Evolutionary conservation across 2,113 vertebrate species (phyloP), one percentile per base, ranked within the genome.

Genomic region (Jaculus jaculus): DNA sequence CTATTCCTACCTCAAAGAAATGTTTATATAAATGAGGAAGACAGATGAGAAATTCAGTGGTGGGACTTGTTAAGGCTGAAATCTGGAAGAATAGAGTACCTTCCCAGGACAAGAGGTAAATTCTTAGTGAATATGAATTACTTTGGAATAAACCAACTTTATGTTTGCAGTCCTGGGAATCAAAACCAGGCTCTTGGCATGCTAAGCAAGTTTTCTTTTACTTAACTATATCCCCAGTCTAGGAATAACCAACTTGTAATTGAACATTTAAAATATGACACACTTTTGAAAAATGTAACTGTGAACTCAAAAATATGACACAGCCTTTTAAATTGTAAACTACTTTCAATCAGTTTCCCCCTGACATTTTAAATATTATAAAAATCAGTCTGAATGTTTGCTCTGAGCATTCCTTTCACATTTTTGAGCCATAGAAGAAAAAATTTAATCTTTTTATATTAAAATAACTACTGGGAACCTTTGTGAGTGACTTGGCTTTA

Each of bases 251-350:
- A 90, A 54, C n/a, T 30, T 79, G 51, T 60, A 75, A 20, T 42
- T 42, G 39, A 88, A 69, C 23, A 37, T 54, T 47, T 90, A 66
- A 74, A 54, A 54, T 16, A 54, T 54, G 54, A 16, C 15, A 54
- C 54, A 54, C 47, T 71, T 91, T 83, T 37, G 10, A 42, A 82
- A 95, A 85, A 61, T 73, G 63, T 89, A 93, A 93, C 75, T 85
- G 75, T 23, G 20, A 54, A 95, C 66, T 80, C 54, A 80, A 34
- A 90, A 84, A 83, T 66, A 60, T 15, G 24, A 61, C 51, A 89
- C 7, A 51, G 1, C 20, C 26, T 54, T 30, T 86, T 92, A 90
- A 61, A 77, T 39, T 58, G 17, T 34, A 74, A 83, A 89, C 32
- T 16, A 72, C 4, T 32, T 87, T 93, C 65, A 39, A 5, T 63